phyloP scores from a whole-genome alignment of 1,140 invertebrate species.

The Trachelipus rathkii region DNA sequence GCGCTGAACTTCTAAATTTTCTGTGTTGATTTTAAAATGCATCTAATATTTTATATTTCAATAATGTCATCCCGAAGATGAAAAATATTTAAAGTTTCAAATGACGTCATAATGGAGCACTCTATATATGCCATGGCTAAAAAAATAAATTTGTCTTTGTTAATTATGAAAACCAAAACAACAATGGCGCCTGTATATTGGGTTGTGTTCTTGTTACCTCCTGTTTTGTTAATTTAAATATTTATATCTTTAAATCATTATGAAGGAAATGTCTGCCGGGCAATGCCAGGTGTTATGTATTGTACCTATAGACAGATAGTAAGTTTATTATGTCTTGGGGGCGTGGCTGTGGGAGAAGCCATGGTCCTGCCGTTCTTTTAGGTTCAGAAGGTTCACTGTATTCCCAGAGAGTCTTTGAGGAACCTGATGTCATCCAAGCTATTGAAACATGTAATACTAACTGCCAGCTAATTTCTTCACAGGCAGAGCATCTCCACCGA shows the following conservation, averaged over 20 bases:
- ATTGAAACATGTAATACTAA: constrained; percentile 40
- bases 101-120: too few species aligned
- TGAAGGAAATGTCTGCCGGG: constrained; percentile 32
- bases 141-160: not conserved
- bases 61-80: too few species aligned
- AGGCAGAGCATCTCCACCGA: constrained; percentile 79
- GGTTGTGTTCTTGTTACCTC: not conserved
- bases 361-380: not conserved
- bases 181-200: not conserved
- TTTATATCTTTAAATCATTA: constrained; percentile 3
- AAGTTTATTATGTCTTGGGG: constrained; percentile 30
- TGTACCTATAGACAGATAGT: constrained; percentile 39
- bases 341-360: constrained; percentile 21
- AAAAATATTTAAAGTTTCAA: too few species aligned
- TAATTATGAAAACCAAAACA: not conserved
- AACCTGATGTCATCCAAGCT: constrained; percentile 27
- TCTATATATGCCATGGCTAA: too few species aligned
- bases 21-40: too few species aligned
- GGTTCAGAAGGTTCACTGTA: not conserved
- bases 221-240: not conserved
- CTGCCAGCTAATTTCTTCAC: constrained; percentile 43
- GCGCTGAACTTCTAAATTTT: too few species aligned
- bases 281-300: constrained; percentile 29
- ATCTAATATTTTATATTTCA: too few species aligned
- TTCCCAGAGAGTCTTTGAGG: constrained; percentile 15